Percentiles rank a stretch among this genome's conserved stretches.
Conservation (phyloP, 53 echinoderm and acorn worm genomes). For the Echinometra lucunter region DNA sequence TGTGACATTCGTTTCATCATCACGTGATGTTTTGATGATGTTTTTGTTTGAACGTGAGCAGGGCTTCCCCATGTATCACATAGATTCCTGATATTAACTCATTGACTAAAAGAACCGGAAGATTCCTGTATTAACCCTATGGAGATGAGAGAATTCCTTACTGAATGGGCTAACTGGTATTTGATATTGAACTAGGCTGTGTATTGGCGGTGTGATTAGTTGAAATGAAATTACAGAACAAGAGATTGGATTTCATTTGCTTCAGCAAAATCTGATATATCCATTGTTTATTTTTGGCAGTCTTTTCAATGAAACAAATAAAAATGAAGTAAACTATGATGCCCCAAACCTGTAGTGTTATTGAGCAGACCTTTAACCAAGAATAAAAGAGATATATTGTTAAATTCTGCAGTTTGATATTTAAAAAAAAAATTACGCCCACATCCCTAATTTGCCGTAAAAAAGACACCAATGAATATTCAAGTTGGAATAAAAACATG, state of each 20-base stretch:
- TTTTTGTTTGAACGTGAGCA: conserved; percentile 32
- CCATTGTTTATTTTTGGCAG: not conserved
- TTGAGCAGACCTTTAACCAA: not conserved
- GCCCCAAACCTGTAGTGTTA: not conserved
- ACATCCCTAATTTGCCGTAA: no score
- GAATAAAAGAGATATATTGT: not conserved
- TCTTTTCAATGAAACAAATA: not conserved
- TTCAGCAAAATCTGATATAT: not conserved
- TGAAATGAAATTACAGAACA: conserved; percentile 35
- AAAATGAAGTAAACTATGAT: not conserved
- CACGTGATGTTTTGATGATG: conserved; percentile 41
- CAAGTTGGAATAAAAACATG: no score
- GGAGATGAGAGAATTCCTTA: no score
- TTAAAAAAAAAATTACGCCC: no score
- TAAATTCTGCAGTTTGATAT: no score
- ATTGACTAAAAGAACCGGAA: no score
- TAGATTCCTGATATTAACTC: not conserved
- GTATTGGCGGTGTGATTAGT: not conserved
- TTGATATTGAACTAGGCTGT: not conserved
- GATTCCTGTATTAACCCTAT: no score
- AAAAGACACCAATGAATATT: no score
- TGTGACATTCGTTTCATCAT: conserved; percentile 38
- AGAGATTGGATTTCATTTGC: conserved; percentile 2
- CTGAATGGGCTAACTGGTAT: no score
- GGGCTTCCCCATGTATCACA: conserved; percentile 4